Base-by-base conservation (phyloP, 1,140 invertebrate genomes). In the Apis cerana region DNA sequence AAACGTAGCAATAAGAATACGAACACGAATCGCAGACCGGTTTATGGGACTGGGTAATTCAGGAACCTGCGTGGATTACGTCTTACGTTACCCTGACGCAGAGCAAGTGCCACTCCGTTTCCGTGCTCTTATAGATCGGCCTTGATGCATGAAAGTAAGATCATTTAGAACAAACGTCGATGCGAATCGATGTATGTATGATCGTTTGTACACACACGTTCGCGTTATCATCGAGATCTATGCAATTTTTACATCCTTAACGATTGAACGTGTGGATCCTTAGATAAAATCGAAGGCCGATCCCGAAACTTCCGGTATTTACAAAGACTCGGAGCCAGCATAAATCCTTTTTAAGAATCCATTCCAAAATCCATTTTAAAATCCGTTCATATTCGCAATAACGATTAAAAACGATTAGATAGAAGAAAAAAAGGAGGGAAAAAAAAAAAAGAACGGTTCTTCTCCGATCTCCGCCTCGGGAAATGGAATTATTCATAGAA, bases 121-220 rank as follows among this genome's bases (percentile, higher is more conserved):
- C 85, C 75, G 77, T 59, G 78, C 77, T 87, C 72, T 79, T 77
- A 33, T 33, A 84, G 68, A 75, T 61, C 84, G 90, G 84, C 92
- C 92, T 93, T 93, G 91, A 84, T 89, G 88, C 90, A 91, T 92
- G 91, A 93, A 93, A 93, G 91, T 93, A 89, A 89, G 80, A 89
- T 89, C 62, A 72, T 87, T 88, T 88, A 62, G n/a, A 84, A 76
- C 77, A 84, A 48, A 8, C 54, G 59, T 4, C 52, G 65, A n/a
- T 59, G 43, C 33, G 69, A 58, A 50, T 71, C 27, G 12, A 82
- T 33, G 23, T 54, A 10, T n/a, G 67, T 78, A 62, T n/a, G 67
- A 69, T 70, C 64, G 48, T 58, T 43, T 43, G 4, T 43, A 43
- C 33, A 43, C 12, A 74, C 59, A 74, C 61, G 52, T 15, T 2